Percentiles rank a stretch among this genome's conserved stretches.
Conservation (phyloP, 1,140 invertebrate species). For the Palaemon carinicauda region DNA sequence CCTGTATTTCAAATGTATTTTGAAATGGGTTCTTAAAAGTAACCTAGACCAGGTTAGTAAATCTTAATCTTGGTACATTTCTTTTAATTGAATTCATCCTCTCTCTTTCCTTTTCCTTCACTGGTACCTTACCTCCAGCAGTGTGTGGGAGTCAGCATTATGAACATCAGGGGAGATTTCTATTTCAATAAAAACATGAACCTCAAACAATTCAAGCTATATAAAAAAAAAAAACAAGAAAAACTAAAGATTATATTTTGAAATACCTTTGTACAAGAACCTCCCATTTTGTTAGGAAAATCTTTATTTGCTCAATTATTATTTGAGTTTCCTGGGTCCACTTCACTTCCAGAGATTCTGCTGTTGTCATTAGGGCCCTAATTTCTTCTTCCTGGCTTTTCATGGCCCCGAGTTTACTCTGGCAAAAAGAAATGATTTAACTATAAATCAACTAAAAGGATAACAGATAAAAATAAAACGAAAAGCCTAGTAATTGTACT, state of each 20-base stretch:
- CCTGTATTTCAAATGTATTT: too few relatives aligned
- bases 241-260: background rate
- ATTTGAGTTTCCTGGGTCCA: background rate
- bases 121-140: background rate
- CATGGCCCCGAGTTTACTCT: slow-evolving; percentile 13
- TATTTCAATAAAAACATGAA: too few relatives aligned
- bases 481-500: too few relatives aligned
- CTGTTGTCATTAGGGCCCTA: background rate
- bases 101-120: background rate
- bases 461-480: too few relatives aligned
- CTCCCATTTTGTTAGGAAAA: background rate
- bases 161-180: too few relatives aligned
- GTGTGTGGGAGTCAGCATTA: background rate
- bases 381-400: background rate
- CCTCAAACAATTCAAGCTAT: too few relatives aligned
- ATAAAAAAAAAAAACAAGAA: background rate
- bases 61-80: too few relatives aligned
- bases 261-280: slow-evolving; percentile 2
- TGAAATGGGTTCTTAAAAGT: too few relatives aligned
- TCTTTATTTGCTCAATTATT: background rate
- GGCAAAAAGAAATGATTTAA: background rate
- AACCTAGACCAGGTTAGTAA: too few relatives aligned
- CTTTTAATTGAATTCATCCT: background rate
- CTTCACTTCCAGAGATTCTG: background rate
- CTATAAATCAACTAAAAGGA: background rate